Base-by-base conservation (phyloP, 2,888 invertebrate species). In the Fragum fragum region DNA sequence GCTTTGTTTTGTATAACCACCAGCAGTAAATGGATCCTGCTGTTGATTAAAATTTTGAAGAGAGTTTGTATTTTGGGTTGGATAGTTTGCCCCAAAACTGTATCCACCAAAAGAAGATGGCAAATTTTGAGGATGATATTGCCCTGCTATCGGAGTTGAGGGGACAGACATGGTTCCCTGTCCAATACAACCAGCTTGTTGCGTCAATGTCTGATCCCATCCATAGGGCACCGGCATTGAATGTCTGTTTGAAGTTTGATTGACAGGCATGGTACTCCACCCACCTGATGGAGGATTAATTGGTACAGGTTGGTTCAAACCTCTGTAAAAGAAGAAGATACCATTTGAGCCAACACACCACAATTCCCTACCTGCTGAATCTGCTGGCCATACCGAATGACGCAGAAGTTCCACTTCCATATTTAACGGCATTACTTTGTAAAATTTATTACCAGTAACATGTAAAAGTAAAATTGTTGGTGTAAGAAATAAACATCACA, bases 141-240 rank as follows among this genome's bases (percentile, higher is more conserved):
- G 42, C 14, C 72, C 73, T 14, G 74, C 79, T 57, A 76, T 16
- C 26, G 84, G 79, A 26, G 79, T 82, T 1, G 78, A 78, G 16
- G 84, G 87, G 6, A 81, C 79, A 18, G 81, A 83, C 9, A 53
- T 23, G 1, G 81, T 69, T 6, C 73, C 76, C 21, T 52, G 42
- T 29, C 52, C 71, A 11, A 75, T 36, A 47, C 68, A 66, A 26
- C 70, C 59, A 32, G 70, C 78, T 63, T 73, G 70, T 39, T 73
- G 73, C 29, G 82, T 75, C 32, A 90, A 14, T 23, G 73, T 72
- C 18, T 68, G 47, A 66, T 89, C 87, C 88, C 89, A 89, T 28
- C 88, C 89, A 81, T 88, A 89, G 0, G 83, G 74, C 16, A 68
- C 52, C 28, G 86, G 86, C 79, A 83, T 73, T 9, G 86, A 83